These are phyloP conservation scores for Egretta garzetta DNA, from an alignment of 2,113 vertebrate species.

Conservation along the genomic window DNA sequence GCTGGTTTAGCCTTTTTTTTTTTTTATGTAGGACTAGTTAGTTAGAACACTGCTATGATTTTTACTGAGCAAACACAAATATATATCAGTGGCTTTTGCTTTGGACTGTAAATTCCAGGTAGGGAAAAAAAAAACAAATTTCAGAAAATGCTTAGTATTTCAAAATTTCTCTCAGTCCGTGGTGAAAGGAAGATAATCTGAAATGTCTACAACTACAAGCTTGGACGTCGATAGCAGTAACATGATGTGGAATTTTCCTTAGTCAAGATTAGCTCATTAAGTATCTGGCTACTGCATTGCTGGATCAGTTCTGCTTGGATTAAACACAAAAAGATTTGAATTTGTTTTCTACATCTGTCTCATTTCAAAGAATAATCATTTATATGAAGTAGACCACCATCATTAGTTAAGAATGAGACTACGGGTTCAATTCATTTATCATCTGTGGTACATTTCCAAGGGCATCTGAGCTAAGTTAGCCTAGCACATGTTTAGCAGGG, in stretches of 20 bases:
- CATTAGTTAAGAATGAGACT: neutral
- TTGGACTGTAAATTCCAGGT: neutral
- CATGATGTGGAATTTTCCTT: neutral
- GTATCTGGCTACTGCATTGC: neutral
- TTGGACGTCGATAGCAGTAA: neutral
- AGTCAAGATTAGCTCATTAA: neutral
- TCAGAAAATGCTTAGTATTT: neutral
- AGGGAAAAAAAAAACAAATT: neutral
- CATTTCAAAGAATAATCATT: neutral
- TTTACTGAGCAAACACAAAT: neutral
- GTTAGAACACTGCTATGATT: neutral
- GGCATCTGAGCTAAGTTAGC: neutral
- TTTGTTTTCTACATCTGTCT: neutral
- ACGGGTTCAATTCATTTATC: neutral
- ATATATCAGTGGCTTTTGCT: neutral
- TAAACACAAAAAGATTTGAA: neutral
- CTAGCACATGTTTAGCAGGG: neutral
- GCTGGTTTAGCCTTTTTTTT: neutral
- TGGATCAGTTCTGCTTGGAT: neutral
- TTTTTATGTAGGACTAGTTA: neutral
- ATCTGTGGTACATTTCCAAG: neutral
- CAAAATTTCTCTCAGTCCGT: neutral
- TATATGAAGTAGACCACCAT: neutral
- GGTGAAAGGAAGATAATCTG: neutral
- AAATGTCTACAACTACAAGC: neutral